A percentile compares a stretch with the other conserved stretches of the same genome.
Evolutionary conservation across 2,113 vertebrate genomes (phyloP).

Genomic region (Puntigrus tetrazona): DNA sequence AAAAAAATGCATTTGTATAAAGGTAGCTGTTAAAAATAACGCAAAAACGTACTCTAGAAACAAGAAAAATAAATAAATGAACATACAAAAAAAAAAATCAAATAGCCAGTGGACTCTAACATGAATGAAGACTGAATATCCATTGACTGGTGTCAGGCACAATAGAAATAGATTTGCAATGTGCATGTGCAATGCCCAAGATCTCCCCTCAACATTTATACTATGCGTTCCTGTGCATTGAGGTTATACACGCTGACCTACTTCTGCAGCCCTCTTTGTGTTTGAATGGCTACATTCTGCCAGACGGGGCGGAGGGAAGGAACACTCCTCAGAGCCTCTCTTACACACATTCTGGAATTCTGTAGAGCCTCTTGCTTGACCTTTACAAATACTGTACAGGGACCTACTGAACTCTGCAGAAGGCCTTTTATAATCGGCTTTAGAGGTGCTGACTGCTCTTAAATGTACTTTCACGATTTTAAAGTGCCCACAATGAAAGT

Average conservation of each 20-base stretch:
- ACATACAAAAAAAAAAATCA: no score
- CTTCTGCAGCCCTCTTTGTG: slow-evolving; percentile 6
- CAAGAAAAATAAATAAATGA: no score
- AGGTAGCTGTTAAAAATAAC: no score
- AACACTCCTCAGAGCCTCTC: not conserved
- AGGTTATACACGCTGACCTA: slow-evolving; percentile 39
- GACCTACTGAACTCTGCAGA: not conserved
- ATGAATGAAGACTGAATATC: no score
- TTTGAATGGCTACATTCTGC: slow-evolving; percentile 33
- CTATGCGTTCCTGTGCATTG: not conserved
- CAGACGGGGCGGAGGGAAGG: not conserved
- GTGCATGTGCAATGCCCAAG: not conserved
- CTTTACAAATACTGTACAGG: slow-evolving; percentile 17
- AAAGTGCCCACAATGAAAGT: not conserved
- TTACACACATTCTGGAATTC: slow-evolving; percentile 3
- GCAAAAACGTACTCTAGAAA: no score
- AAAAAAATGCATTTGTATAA: no score
- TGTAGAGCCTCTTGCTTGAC: not conserved
- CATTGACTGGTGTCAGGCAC: no score
- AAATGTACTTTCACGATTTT: not conserved
- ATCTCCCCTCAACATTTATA: not conserved
- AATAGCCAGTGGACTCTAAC: not conserved
- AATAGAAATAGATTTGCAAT: no score
- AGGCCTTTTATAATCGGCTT: not conserved
- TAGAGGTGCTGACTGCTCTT: not conserved